Conservation (phyloP, 2,113 vertebrate species). For the Oxyruncus cristatus region DNA sequence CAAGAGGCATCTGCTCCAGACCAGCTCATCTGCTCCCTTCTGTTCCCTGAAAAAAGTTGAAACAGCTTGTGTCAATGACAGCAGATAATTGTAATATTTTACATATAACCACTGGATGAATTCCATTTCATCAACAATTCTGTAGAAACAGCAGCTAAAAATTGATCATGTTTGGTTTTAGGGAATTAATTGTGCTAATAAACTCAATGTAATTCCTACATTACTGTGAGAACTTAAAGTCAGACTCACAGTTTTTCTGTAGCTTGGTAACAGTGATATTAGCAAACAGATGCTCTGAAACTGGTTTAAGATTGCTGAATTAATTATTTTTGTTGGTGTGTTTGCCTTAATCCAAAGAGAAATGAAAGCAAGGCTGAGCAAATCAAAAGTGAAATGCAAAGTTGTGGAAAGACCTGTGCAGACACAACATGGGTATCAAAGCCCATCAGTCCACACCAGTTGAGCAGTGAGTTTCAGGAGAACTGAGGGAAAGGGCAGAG, state of each 20-base stretch:
- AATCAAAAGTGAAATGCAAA: neutral
- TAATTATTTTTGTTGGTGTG: constrained; percentile 59
- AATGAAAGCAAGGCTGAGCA: neutral
- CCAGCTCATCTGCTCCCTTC: neutral
- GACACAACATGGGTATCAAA: neutral
- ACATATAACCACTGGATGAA: neutral
- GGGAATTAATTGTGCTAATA: constrained; percentile 4
- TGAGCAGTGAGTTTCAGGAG: neutral
- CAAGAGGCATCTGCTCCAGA: neutral
- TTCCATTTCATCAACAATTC: constrained; percentile 8
- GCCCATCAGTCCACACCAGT: constrained; percentile 13
- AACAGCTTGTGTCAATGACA: neutral
- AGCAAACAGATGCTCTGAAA: constrained; percentile 64
- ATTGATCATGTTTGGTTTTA: constrained; percentile 6
- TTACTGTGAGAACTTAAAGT: constrained; percentile 49
- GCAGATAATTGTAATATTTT: neutral
- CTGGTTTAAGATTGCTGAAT: constrained; percentile 68
- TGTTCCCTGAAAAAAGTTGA: neutral
- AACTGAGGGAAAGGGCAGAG: neutral
- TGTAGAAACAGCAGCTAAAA: constrained; percentile 32
- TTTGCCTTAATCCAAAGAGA: constrained; percentile 61
- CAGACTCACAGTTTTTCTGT: constrained; percentile 46
- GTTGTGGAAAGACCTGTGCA: neutral
- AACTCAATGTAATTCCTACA: constrained; percentile 32
- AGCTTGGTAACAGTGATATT: constrained; percentile 47